Evolutionary conservation across 2,888 invertebrate species (phyloP).

Genomic region (Nephrotoma appendiculata): DNA sequence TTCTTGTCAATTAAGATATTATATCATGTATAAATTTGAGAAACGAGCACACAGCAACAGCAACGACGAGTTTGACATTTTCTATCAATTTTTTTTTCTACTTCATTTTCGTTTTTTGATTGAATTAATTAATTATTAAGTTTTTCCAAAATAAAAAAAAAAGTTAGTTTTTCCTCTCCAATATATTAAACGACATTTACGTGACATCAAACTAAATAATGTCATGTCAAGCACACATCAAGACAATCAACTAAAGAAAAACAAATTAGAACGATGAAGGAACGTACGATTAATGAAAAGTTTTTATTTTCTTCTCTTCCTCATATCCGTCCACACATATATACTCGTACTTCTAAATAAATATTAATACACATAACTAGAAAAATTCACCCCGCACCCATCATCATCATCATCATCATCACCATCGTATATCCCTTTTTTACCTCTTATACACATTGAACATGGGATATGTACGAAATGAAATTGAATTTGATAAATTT

Average conservation of each 20-base stretch:
- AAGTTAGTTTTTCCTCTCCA: not conserved
- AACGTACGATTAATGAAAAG: not conserved
- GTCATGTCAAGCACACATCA: slow-evolving; percentile 4
- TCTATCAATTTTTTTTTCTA: not conserved
- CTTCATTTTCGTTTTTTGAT: not conserved
- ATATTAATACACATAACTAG: not conserved
- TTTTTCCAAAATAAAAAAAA: not conserved
- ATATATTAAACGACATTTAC: slow-evolving; percentile 2
- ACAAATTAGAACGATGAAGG: not conserved
- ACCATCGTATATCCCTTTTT: not conserved
- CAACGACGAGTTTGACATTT: not conserved
- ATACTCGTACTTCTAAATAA: not conserved
- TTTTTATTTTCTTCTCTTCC: not conserved
- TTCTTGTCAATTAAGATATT: not conserved
- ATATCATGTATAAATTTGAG: not conserved
- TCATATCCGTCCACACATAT: not conserved
- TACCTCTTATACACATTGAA: not conserved
- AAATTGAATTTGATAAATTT: not conserved
- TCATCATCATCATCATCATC: not conserved
- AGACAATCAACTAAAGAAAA: slow-evolving; percentile 2
- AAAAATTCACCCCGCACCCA: not conserved
- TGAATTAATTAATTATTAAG: not conserved
- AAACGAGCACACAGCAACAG: not conserved
- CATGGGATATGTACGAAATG: not conserved
- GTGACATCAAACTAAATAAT: slow-evolving; percentile 4